A percentile compares a stretch with the other conserved stretches of the same genome.
These are phyloP conservation scores for Neodiprion virginianus DNA, from an alignment of 1,140 invertebrate species.

Conservation along the genomic window DNA sequence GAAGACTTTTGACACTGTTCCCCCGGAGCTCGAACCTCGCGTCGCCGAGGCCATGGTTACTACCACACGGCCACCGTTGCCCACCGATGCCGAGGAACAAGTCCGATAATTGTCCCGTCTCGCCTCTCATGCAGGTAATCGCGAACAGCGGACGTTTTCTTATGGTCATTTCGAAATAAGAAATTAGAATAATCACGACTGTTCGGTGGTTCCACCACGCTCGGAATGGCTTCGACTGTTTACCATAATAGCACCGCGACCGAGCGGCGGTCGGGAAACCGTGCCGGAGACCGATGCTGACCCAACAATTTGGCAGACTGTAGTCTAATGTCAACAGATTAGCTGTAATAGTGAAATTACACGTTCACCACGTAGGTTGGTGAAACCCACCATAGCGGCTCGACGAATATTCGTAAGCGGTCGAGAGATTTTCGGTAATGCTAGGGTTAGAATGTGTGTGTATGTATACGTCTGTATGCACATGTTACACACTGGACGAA, in stretches of 20 bases:
- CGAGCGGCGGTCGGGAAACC: slow-evolving; percentile 23
- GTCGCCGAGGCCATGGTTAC: background rate
- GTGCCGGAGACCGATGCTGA: slow-evolving; percentile 26
- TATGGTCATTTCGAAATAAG: slow-evolving; percentile 21
- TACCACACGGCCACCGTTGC: background rate
- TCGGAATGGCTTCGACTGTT: slow-evolving; percentile 52
- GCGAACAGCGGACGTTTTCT: background rate
- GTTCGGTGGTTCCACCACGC: background rate
- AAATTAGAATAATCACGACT: slow-evolving; percentile 30
- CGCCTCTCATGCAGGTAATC: background rate
- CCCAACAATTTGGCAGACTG: slow-evolving; percentile 44
- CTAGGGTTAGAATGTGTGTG: slow-evolving; percentile 42
- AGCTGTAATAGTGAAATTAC: slow-evolving; percentile 62
- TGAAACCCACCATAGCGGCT: too few relatives aligned
- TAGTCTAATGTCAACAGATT: slow-evolving; percentile 61
- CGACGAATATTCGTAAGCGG: slow-evolving; percentile 42
- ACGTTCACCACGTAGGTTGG: slow-evolving; percentile 47
- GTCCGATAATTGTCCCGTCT: background rate
- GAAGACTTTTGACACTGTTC: background rate
- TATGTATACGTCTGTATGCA: too few relatives aligned
- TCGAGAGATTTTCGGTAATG: slow-evolving; percentile 45
- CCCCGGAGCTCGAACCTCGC: background rate
- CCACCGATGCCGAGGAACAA: background rate
- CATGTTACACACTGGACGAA: slow-evolving; percentile 36
- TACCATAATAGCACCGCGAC: slow-evolving; percentile 51